These are phyloP conservation scores for Ooceraea biroi DNA, from an alignment of 1,140 invertebrate species.

Conservation along the genomic window DNA sequence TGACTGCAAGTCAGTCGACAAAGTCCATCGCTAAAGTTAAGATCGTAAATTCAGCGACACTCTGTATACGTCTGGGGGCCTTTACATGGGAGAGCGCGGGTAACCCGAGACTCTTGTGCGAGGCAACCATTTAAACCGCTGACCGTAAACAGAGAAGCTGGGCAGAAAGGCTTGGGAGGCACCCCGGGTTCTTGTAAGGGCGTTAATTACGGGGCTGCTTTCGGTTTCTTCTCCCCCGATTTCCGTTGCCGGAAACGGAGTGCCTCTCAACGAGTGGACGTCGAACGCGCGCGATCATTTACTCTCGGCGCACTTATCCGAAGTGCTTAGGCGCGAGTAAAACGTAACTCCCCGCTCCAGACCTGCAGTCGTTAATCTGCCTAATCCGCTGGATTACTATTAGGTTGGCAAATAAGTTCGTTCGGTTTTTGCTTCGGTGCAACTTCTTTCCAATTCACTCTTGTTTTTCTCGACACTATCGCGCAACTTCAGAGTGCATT, in stretches of 20 bases:
- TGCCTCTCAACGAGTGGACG: background rate
- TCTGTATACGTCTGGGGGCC: constrained; percentile 6
- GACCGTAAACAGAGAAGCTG: constrained; percentile 71
- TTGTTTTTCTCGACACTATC: no score
- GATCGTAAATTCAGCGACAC: constrained; percentile 12
- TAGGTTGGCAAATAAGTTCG: no score
- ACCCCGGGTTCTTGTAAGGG: constrained; percentile 59
- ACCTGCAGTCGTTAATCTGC: background rate
- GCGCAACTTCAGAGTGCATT: no score
- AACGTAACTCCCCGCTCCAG: background rate
- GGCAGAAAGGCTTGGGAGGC: constrained; percentile 36
- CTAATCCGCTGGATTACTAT: no score
- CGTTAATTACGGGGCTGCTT: constrained; percentile 72
- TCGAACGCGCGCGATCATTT: constrained; percentile 21
- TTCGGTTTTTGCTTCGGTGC: no score
- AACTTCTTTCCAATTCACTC: no score
- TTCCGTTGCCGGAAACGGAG: constrained; percentile 62
- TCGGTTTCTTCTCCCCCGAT: constrained; percentile 62
- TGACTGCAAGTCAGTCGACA: background rate
- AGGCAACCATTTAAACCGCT: constrained; percentile 74
- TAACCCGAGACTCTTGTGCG: constrained; percentile 71
- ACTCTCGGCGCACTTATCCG: background rate
- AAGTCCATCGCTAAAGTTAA: background rate
- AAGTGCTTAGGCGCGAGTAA: constrained; percentile 23
- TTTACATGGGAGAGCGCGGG: constrained; percentile 22